phyloP scores from a whole-genome alignment of 1,140 invertebrate genomes.

The Cyclina sinensis region DNA sequence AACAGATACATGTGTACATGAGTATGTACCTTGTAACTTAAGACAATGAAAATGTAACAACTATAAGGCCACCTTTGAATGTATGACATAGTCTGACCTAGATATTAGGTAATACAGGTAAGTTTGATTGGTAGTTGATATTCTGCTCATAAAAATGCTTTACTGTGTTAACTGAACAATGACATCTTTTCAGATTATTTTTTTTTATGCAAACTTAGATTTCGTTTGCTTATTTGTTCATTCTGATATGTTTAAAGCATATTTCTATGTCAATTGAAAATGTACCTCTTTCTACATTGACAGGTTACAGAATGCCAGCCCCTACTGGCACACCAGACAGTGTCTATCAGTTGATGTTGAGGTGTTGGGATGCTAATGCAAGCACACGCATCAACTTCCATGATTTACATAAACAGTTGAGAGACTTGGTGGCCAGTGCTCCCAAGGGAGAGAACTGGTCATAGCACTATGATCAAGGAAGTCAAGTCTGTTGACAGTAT shows the following conservation, averaged over 20 bases:
- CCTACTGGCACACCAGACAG: conserved; percentile 95
- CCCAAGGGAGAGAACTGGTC: conserved; percentile 55
- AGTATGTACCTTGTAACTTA: too few species aligned
- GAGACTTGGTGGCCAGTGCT: conserved; percentile 35
- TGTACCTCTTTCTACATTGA: neutral
- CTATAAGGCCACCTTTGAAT: too few species aligned
- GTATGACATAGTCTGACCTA: too few species aligned
- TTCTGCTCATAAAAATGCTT: too few species aligned
- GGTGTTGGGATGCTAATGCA: conserved; percentile 97
- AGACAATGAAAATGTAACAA: too few species aligned
- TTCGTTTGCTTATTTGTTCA: too few species aligned
- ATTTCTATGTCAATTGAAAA: too few species aligned
- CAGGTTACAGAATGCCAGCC: conserved; percentile 96
- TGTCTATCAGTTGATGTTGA: conserved; percentile 96
- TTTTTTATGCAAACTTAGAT: too few species aligned
- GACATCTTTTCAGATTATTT: neutral
- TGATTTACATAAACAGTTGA: conserved; percentile 80
- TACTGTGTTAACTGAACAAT: neutral
- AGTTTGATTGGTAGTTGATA: too few species aligned
- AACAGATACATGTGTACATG: too few species aligned
- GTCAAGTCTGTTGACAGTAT: neutral
- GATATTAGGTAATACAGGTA: too few species aligned
- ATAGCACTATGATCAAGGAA: conserved; percentile 27
- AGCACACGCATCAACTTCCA: conserved; percentile 97
- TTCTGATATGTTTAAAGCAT: too few species aligned